phyloP scores from a whole-genome alignment of 2,888 invertebrate genomes.

The Coenonympha glycerion region DNA sequence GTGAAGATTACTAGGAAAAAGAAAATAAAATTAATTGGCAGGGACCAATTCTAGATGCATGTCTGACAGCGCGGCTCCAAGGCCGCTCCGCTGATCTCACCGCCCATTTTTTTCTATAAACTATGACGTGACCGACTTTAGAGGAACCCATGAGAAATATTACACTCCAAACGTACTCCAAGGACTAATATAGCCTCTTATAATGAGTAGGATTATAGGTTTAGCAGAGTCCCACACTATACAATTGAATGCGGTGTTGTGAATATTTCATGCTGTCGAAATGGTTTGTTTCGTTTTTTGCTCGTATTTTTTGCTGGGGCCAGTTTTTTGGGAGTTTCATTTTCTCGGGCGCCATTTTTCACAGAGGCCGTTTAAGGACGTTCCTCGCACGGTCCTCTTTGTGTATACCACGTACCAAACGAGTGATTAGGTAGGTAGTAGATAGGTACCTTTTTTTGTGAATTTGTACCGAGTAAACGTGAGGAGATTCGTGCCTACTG shows the following conservation, averaged over 20 bases:
- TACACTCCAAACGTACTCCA: constrained; percentile 32
- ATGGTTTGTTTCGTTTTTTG: constrained; percentile 43
- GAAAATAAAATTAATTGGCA: constrained; percentile 42
- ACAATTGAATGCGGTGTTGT: constrained; percentile 45
- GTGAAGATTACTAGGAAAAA: constrained; percentile 33
- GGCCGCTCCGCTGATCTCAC: constrained; percentile 66
- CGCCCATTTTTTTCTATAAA: constrained; percentile 55
- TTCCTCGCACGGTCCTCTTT: constrained; percentile 12
- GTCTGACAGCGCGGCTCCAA: constrained; percentile 48
- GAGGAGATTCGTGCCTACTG: background rate
- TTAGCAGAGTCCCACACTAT: constrained; percentile 44
- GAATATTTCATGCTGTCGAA: constrained; percentile 55
- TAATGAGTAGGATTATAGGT: constrained; percentile 37
- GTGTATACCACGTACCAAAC: constrained; percentile 2
- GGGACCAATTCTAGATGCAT: constrained; percentile 51
- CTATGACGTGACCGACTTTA: constrained; percentile 48
- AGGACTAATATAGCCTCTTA: constrained; percentile 9
- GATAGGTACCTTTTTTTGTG: too few species aligned
- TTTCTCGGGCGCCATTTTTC: constrained; percentile 58
- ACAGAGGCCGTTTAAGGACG: constrained; percentile 41
- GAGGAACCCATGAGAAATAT: constrained; percentile 35
- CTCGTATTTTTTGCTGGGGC: constrained; percentile 33
- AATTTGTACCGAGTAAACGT: constrained; percentile 1
- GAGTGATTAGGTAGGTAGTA: constrained; percentile 1
- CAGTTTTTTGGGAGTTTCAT: constrained; percentile 48